These are phyloP conservation scores for Solea solea DNA, from an alignment of 2,113 vertebrate species.

Conservation along the genomic window DNA sequence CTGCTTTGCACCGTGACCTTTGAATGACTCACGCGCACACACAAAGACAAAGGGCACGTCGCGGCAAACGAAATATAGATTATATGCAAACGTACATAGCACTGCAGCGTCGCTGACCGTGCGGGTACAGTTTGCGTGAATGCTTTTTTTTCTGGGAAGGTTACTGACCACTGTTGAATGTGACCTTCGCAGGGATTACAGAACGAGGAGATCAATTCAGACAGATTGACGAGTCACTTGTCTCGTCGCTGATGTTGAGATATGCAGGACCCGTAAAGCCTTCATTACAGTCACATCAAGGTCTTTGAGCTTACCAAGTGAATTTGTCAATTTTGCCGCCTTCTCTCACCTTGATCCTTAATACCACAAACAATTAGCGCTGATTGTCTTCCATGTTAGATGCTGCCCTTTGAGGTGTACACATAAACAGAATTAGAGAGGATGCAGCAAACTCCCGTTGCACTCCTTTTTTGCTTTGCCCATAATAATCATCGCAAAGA, in stretches of 20 bases:
- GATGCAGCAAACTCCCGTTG: slow-evolving; percentile 48
- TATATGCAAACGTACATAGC: slow-evolving; percentile 49
- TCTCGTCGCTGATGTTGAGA: slow-evolving; percentile 31
- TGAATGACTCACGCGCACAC: slow-evolving; percentile 34
- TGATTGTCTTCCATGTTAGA: neutral
- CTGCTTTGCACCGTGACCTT: slow-evolving; percentile 64
- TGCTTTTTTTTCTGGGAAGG: slow-evolving; percentile 40
- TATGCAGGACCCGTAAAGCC: slow-evolving; percentile 33
- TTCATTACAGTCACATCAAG: slow-evolving; percentile 47
- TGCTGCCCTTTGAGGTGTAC: slow-evolving; percentile 14
- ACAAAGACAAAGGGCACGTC: slow-evolving; percentile 67
- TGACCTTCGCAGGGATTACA: slow-evolving; percentile 57
- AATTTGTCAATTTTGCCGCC: slow-evolving; percentile 17
- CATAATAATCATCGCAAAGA: slow-evolving; percentile 71
- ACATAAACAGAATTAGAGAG: slow-evolving; percentile 26
- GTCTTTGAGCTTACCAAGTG: slow-evolving; percentile 38
- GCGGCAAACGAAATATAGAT: slow-evolving; percentile 76
- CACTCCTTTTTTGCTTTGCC: slow-evolving; percentile 63
- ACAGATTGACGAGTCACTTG: slow-evolving; percentile 47
- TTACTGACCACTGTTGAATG: slow-evolving; percentile 37
- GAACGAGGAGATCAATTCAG: slow-evolving; percentile 45
- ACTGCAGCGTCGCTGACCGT: slow-evolving; percentile 34
- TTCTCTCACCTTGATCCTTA: slow-evolving; percentile 33
- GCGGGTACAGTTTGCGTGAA: slow-evolving; percentile 13
- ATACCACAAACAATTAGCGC: slow-evolving; percentile 16